Conservation (phyloP, 2,888 invertebrate species). For the Synanthedon andrenaeformis region DNA sequence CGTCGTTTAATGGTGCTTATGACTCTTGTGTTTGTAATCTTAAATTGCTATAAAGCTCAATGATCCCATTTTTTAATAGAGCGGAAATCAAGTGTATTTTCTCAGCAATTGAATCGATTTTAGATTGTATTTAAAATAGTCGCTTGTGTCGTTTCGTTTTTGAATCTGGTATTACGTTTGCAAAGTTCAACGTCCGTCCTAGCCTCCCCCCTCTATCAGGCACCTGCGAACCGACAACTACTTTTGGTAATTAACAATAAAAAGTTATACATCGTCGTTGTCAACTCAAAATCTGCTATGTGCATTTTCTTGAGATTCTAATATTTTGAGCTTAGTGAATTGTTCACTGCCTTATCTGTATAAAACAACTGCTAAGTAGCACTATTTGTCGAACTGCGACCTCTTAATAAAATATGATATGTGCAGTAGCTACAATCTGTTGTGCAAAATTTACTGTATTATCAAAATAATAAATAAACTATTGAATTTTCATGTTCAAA, state of each 20-base stretch:
- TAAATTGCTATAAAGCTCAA: constrained; percentile 61
- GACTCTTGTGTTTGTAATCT: constrained; percentile 26
- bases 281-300: no score
- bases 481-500: no score
- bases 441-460: no score
- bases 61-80: constrained; percentile 49
- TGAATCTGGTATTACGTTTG: constrained; percentile 22
- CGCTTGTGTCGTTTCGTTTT: constrained; percentile 24
- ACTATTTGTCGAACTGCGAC: no score
- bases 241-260: constrained; percentile 58
- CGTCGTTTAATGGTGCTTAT: constrained; percentile 15
- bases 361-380: no score
- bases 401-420: no score
- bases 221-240: constrained; percentile 34
- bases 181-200: constrained; percentile 63
- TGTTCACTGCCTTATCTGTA: no score
- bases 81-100: constrained; percentile 20
- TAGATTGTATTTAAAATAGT: constrained; percentile 13
- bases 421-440: no score
- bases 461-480: no score
- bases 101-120: constrained; percentile 17
- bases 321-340: no score
- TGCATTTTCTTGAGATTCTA: no score
- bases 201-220: constrained; percentile 35
- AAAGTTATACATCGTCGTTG: constrained; percentile 15